phyloP scores from a whole-genome alignment of 2,888 invertebrate genomes.

The Beris morrisii region DNA sequence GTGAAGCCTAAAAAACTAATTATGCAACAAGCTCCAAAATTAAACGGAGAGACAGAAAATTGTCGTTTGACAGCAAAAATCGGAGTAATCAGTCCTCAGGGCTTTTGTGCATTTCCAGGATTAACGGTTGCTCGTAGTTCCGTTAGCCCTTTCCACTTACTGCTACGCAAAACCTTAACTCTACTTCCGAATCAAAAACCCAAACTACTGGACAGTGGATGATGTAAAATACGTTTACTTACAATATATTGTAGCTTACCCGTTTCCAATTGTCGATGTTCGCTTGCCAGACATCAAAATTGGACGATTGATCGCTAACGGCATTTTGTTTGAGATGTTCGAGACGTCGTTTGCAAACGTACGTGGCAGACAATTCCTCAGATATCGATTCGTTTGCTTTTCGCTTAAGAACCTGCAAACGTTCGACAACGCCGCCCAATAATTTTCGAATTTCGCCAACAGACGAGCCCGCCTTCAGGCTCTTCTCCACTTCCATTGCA shows the following conservation, averaged over 20 bases:
- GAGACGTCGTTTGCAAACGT: slow-evolving; percentile 87
- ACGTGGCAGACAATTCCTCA: slow-evolving; percentile 88
- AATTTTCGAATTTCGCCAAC: slow-evolving; percentile 77
- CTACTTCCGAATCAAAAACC: no score
- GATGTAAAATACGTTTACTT: no score
- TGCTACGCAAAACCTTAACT: no score
- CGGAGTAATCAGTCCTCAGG: no score
- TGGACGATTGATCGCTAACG: slow-evolving; percentile 44
- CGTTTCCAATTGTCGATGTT: slow-evolving; percentile 55
- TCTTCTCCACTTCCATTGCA: slow-evolving; percentile 66
- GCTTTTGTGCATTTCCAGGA: no score
- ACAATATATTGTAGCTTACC: slow-evolving; percentile 39
- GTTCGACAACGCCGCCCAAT: slow-evolving; percentile 87
- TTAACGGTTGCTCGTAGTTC: no score
- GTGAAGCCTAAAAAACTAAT: no score
- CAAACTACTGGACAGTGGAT: no score
- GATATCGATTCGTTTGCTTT: slow-evolving; percentile 93
- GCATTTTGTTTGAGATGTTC: slow-evolving; percentile 74
- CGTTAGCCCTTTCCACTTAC: no score
- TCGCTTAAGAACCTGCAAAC: slow-evolving; percentile 84
- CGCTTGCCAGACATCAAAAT: slow-evolving; percentile 50
- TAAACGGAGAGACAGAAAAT: no score
- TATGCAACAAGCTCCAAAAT: no score
- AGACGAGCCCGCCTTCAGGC: slow-evolving; percentile 43
- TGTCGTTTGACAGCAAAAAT: no score